Percentiles rank a stretch among this genome's conserved stretches.
Conservation (phyloP, 2,888 invertebrate species). For the Pimpla rufipes region DNA sequence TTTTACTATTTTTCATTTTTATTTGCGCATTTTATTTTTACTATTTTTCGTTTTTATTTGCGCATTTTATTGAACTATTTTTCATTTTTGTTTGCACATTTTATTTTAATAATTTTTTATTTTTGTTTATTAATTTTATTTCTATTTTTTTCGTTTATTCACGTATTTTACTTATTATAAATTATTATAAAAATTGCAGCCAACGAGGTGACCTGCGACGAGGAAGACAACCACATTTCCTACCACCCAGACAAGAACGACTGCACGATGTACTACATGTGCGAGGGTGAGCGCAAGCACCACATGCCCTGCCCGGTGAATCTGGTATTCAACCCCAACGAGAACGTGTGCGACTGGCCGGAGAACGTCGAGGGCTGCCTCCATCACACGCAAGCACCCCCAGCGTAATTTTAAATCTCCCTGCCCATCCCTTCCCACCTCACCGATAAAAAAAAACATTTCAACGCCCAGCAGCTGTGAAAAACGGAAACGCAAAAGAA, state of each 20-base stretch:
- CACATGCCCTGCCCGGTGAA: constrained; percentile 98
- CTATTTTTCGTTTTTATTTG: too few species aligned
- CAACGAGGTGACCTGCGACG: constrained; percentile 95
- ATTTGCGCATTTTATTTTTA: too few species aligned
- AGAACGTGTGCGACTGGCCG: constrained; percentile 98
- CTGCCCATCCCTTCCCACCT: constrained; percentile 15
- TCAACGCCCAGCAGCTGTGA: constrained; percentile 26
- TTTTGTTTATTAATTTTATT: neutral
- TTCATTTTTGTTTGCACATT: too few species aligned
- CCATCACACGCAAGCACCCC: constrained; percentile 90
- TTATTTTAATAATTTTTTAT: too few species aligned
- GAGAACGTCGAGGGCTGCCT: constrained; percentile 96
- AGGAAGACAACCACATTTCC: constrained; percentile 97
- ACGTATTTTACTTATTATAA: constrained; percentile 36
- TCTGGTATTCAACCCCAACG: constrained; percentile 96
- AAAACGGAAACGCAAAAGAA: constrained; percentile 52
- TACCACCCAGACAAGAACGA: constrained; percentile 96
- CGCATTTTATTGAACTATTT: constrained; percentile 73
- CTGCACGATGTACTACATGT: constrained; percentile 98
- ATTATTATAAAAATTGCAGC: constrained; percentile 86
- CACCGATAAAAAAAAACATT: constrained; percentile 68
- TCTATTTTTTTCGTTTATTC: neutral
- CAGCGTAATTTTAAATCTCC: constrained; percentile 78
- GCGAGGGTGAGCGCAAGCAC: constrained; percentile 97
- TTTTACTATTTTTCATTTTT: too few species aligned